These are phyloP conservation scores for Alectoris magna DNA, from an alignment of 2,797 vertebrate genomes.

Conservation along the genomic window DNA sequence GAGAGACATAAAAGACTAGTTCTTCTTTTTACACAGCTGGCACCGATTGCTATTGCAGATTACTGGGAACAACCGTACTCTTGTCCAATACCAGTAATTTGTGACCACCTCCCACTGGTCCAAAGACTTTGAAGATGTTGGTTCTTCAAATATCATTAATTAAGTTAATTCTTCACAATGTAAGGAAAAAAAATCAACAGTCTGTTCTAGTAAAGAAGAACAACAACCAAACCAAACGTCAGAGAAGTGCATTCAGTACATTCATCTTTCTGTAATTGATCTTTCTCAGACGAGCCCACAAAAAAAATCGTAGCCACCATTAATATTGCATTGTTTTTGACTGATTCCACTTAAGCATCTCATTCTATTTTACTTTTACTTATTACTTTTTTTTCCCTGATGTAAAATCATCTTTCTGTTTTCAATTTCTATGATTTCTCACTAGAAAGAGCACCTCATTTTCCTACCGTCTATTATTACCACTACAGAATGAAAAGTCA, in stretches of 20 bases:
- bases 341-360: not conserved
- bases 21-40: not conserved
- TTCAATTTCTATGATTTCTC: constrained; percentile 21
- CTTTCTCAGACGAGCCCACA: not conserved
- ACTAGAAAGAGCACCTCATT: not conserved
- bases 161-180: not conserved
- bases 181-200: not conserved
- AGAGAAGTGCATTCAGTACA: not conserved
- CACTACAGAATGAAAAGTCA: not conserved
- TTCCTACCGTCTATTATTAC: not conserved
- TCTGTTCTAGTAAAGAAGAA: not conserved
- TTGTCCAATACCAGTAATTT: not conserved
- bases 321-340: not conserved
- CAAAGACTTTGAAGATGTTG: not conserved
- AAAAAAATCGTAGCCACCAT: not conserved
- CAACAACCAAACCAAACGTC: not conserved
- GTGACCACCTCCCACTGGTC: not conserved
- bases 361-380: constrained; percentile 31
- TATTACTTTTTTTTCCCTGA: not conserved
- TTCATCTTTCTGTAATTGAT: not conserved
- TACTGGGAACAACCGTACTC: not conserved
- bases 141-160: not conserved
- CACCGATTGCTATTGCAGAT: not conserved
- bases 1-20: not conserved
- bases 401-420: not conserved